A percentile compares a stretch with the other conserved stretches of the same genome.
These are phyloP conservation scores for Petaurus breviceps DNA, from an alignment of 2,113 vertebrate genomes.

Conservation along the genomic window DNA sequence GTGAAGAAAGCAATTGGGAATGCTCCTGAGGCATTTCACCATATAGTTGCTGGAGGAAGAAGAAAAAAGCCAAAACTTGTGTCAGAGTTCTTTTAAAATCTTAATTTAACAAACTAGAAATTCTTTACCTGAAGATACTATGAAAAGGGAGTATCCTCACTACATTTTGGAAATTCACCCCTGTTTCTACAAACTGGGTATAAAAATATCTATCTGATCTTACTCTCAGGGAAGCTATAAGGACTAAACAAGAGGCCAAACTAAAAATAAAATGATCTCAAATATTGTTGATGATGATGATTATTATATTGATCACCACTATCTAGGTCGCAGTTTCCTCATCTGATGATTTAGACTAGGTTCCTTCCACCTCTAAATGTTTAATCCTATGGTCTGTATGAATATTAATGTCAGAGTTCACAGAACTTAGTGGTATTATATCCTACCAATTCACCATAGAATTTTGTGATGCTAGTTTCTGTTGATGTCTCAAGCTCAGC, in stretches of 20 bases:
- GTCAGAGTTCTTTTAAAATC: conserved; percentile 59
- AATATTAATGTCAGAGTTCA: not conserved
- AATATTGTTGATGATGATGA: not conserved
- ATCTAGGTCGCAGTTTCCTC: not conserved
- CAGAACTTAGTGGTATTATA: not conserved
- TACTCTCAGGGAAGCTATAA: not conserved
- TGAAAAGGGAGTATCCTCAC: not conserved
- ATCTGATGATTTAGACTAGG: not conserved
- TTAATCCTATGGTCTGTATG: not conserved
- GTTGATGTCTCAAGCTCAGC: not conserved
- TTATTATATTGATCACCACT: not conserved
- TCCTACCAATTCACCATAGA: not conserved
- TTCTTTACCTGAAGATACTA: conserved; percentile 8
- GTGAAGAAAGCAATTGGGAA: conserved; percentile 33
- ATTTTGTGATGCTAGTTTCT: not conserved
- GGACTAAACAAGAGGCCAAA: conserved; percentile 17
- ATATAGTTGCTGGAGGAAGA: conserved; percentile 16
- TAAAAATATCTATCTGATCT: not conserved
- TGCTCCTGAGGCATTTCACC: not conserved
- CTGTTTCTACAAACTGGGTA: not conserved
- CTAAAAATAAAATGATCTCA: not conserved
- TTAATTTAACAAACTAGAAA: conserved; percentile 52
- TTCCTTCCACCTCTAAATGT: not conserved
- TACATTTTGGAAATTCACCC: conserved; percentile 41
- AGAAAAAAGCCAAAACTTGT: not conserved